These are phyloP conservation scores for Triplophysa tibetana DNA, from an alignment of 2,113 vertebrate species.

Conservation along the genomic window DNA sequence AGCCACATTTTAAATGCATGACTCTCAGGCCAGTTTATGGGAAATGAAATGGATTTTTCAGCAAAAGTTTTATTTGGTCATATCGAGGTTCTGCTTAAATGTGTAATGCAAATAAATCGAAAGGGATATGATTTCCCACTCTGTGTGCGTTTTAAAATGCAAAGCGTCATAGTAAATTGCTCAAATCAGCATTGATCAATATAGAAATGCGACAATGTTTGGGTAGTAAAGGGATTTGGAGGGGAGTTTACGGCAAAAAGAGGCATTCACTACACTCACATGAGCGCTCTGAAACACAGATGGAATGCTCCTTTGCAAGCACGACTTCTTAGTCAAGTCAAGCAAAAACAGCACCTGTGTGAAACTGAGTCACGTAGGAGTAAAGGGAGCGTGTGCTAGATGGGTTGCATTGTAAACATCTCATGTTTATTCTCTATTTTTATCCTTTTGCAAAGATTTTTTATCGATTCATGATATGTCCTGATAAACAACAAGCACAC, in stretches of 20 bases:
- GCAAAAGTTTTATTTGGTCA: conserved; percentile 29
- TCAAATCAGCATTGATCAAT: not conserved
- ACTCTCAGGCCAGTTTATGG: conserved; percentile 25
- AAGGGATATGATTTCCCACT: conserved; percentile 20
- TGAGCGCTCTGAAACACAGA: not conserved
- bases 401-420: not conserved
- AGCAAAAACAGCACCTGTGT: not conserved
- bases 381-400: not conserved
- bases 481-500: conserved; percentile 25
- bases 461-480: conserved; percentile 1
- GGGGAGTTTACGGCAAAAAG: not conserved
- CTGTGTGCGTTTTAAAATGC: conserved; percentile 27
- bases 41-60: conserved; percentile 12
- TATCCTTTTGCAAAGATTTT: not conserved
- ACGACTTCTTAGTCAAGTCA: not conserved
- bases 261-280: not conserved
- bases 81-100: conserved; percentile 29
- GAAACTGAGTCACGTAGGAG: not conserved
- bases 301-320: not conserved
- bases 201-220: not conserved
- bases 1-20: conserved; percentile 51
- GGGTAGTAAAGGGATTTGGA: not conserved
- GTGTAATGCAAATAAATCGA: conserved; percentile 23
- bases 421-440: conserved; percentile 20
- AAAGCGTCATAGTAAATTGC: not conserved